Evolutionary conservation across 1,140 invertebrate species (phyloP), one percentile per base, ranked within the genome.

Genomic region (Scaptomyza montana): DNA sequence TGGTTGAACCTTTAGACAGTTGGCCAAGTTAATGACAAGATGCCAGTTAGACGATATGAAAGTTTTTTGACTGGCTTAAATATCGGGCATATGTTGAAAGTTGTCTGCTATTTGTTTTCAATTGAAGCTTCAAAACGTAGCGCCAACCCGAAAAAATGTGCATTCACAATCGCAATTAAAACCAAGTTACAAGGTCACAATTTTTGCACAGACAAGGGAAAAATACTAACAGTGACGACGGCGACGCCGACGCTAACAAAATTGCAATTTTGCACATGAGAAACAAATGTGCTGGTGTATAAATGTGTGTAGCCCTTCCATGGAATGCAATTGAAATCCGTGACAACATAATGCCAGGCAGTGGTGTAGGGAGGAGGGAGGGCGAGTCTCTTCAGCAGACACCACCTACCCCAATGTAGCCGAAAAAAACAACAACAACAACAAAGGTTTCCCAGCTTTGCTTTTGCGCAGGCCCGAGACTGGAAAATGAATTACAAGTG

Each of bases 261-360:
- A 87, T 71, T 87, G 82, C 82, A 82, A 87, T 84, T 78, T 71
- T 74, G 82, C 84, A 87, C 72, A 87, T 82, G 78, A 56, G 49
- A 74, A 70, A 69, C 51, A 74, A 61, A 71, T 79, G 47, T 69
- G 16, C 16, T 16, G 16, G 16, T 16, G 16, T 16, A 16, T 16
- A 16, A 16, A 16, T 16, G 66, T 50, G 39, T 70, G 47, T 56
- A 55, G 65, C 45, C 56, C 62, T 78, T 86, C 71, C 73, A 68
- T 73, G 76, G 79, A 87, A 89, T 87, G 82, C 82, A 87, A 89
- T 87, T 68, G 82, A 82, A 79, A 77, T 82, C 82, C 72, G 75
- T 78, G 82, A 81, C 82, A 87, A 70, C 78, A 87, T 78, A 87
- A 78, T 87, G 78, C 72, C 66, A 47, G 56, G 45, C 73, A 47